phyloP scores from a whole-genome alignment of 2,888 invertebrate genomes.

The Callimorpha dominula region DNA sequence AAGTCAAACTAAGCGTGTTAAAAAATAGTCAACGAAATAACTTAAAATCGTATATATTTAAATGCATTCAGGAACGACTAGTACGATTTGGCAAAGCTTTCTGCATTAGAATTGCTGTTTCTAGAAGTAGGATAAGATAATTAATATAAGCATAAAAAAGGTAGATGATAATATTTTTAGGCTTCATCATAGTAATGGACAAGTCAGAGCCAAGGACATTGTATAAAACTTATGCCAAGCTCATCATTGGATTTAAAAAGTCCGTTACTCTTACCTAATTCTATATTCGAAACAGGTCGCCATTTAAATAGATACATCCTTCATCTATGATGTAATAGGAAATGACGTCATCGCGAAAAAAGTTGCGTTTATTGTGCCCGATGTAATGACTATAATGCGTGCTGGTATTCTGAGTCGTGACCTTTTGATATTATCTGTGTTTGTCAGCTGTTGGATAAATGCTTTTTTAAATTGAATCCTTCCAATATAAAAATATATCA shows the following conservation, averaged over 20 bases:
- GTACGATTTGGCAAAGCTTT: too few species aligned
- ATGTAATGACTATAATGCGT: constrained; percentile 14
- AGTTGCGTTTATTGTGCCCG: constrained; percentile 22
- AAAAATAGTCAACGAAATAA: too few species aligned
- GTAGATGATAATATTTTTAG: too few species aligned
- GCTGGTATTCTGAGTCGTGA: constrained; percentile 22
- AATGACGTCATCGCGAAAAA: constrained; percentile 51
- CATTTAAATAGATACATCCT: constrained; percentile 28
- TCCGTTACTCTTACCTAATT: constrained; percentile 25
- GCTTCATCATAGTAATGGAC: neutral
- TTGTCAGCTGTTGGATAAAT: constrained; percentile 8
- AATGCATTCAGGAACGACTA: too few species aligned
- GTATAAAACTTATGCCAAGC: neutral
- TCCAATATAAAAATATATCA: neutral
- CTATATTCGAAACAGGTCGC: constrained; percentile 27
- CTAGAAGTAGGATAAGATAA: too few species aligned
- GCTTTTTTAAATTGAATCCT: neutral
- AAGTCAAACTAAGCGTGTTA: too few species aligned
- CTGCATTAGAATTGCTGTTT: too few species aligned
- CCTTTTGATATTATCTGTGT: constrained; percentile 9
- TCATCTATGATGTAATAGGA: constrained; percentile 44
- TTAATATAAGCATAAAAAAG: too few species aligned
- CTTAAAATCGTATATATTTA: too few species aligned
- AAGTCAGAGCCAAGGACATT: neutral
- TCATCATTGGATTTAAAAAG: constrained; percentile 10